Evolutionary conservation across 2,797 vertebrate species (phyloP).

Genomic region (Ciconia nigra): DNA sequence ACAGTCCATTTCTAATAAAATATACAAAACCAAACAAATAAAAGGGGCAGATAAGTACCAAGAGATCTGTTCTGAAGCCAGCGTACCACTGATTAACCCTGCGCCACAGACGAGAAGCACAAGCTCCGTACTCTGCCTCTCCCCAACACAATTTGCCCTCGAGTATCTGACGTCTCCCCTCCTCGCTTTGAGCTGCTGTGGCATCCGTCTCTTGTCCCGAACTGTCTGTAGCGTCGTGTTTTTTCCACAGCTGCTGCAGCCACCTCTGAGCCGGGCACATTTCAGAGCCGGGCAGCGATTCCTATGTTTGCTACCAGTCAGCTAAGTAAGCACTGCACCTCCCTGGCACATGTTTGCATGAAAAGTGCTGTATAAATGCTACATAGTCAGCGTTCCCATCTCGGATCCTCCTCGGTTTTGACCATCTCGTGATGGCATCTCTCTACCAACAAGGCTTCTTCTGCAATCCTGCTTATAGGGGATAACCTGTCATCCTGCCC

Average conservation of each 20-base stretch:
- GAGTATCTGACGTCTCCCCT: neutral
- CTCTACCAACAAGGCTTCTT: neutral
- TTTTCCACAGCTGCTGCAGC: neutral
- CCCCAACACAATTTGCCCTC: fast-evolving
- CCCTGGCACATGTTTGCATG: neutral
- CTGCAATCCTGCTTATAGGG: fast-evolving
- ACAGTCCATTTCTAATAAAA: constrained; percentile 81
- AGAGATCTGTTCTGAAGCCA: constrained; percentile 54
- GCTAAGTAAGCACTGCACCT: neutral
- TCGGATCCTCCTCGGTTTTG: neutral
- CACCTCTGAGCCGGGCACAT: neutral
- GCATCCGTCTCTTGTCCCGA: fast-evolving
- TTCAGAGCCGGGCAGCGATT: neutral
- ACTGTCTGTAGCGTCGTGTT: neutral
- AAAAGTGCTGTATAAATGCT: constrained; percentile 54
- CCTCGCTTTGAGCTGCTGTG: fast-evolving
- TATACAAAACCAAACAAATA: constrained; percentile 79
- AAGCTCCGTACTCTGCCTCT: neutral
- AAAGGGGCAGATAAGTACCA: constrained; percentile 55
- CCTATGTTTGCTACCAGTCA: neutral
- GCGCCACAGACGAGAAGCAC: neutral
- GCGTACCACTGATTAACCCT: neutral
- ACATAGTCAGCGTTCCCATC: constrained; percentile 12
- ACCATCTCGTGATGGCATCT: neutral
- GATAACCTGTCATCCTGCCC: neutral